Evolutionary conservation across 2,797 vertebrate species (phyloP), one percentile per base, ranked within the genome.

Genomic region (Stomatorhinus walkeri): DNA sequence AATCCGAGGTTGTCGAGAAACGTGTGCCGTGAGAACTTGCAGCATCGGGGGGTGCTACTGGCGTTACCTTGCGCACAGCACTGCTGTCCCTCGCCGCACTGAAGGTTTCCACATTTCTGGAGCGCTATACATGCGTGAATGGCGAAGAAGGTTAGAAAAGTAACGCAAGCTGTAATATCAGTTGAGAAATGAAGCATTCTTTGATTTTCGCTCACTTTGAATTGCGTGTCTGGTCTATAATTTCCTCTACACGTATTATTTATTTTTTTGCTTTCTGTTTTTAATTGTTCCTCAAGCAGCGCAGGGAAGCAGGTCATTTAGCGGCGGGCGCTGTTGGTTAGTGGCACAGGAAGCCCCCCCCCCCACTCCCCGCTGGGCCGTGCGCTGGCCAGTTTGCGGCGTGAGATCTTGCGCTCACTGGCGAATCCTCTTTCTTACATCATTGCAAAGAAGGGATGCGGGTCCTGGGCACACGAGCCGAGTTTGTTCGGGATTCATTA

Each of bases 1-100:
- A 97, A 98, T 93, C 97, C 96, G 46, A 97, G 96, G 90, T 96
- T 97, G 94, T 97, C 96, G 89, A 97, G 96, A 93, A 98, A 97
- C 32, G 96, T 92, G 92, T 97, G 96, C 89, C 96, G 95, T 76
- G 97, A 96, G 14, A 95, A 95, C 92, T 94, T 94, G 94, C 97
- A 98, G 95, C 97, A 98, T 92, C 94, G 93, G 92, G 94, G 94
- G 48, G 94, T 84, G 87, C 92, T 91, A 90, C 95, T 97, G 91
- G 94, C 94, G 94, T 94, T 96, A 56, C 93, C 93, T 43, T 94
- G 95, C 90, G 95, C 93, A 86, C 97, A 98, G 95, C 97, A 98
- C 93, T 95, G 94, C 93, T 97, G 96, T 59, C 94, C 95, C 32
- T 95, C 96, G 61, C 93, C 94, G 92, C 97, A 98, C 92, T 95